Conservation (phyloP, 2,113 vertebrate genomes). For the Phaethornis superciliosus region DNA sequence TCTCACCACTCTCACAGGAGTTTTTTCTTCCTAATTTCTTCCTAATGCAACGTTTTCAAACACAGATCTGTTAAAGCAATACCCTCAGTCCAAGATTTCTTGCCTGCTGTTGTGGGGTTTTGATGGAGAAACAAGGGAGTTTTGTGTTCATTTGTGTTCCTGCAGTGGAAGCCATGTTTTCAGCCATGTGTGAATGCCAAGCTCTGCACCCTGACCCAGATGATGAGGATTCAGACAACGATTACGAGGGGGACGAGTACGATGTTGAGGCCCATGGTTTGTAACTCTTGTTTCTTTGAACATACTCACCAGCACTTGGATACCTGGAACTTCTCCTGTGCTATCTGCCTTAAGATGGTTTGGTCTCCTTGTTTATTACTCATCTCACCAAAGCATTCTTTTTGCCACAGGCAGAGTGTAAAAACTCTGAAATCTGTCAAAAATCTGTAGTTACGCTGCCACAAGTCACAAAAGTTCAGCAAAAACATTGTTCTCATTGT, state of each 20-base stretch:
- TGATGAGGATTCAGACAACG: slow-evolving; percentile 88
- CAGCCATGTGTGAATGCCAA: slow-evolving; percentile 96
- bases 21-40: too few species aligned
- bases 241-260: slow-evolving; percentile 93
- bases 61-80: neutral
- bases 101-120: neutral
- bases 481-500: neutral
- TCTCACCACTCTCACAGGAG: too few species aligned
- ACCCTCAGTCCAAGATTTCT: neutral
- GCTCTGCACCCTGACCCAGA: slow-evolving; percentile 95
- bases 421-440: neutral
- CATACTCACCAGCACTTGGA: neutral
- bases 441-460: neutral
- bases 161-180: slow-evolving; percentile 94
- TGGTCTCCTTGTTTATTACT: neutral
- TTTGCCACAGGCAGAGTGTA: neutral
- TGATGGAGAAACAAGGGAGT: neutral
- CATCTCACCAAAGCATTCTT: neutral
- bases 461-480: neutral
- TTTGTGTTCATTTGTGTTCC: neutral
- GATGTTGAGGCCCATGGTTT: slow-evolving; percentile 92
- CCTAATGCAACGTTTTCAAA: too few species aligned
- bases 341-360: neutral
- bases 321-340: neutral
- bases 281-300: slow-evolving; percentile 37